Evolutionary conservation across 2,888 invertebrate species (phyloP).

Genomic region (Nezara viridula): DNA sequence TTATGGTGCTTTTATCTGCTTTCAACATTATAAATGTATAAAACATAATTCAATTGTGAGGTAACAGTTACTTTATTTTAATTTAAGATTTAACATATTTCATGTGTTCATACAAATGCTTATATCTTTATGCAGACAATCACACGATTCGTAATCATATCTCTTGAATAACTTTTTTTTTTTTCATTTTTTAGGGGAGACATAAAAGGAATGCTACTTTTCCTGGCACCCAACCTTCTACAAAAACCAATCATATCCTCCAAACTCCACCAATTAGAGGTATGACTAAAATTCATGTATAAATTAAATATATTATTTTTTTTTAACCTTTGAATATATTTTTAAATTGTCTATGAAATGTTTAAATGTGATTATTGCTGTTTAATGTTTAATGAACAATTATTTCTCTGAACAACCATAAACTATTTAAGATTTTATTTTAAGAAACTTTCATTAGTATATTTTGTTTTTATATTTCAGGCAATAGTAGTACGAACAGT

Average conservation of each 20-base stretch:
- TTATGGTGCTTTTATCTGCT: no score
- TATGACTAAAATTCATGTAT: slow-evolving; percentile 68
- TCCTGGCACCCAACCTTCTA: slow-evolving; percentile 71
- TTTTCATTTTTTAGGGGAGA: slow-evolving; percentile 77
- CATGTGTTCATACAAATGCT: no score
- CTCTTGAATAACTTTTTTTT: no score
- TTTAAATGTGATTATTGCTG: no score
- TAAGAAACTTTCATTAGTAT: no score
- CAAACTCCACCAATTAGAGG: slow-evolving; percentile 76
- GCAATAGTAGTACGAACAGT: slow-evolving; percentile 60
- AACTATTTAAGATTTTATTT: background rate
- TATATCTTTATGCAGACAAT: no score
- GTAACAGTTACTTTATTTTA: no score
- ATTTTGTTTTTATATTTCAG: slow-evolving; percentile 39
- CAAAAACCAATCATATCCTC: slow-evolving; percentile 75
- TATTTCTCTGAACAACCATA: background rate
- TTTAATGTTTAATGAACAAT: background rate
- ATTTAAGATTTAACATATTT: no score
- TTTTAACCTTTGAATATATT: background rate
- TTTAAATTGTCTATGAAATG: no score
- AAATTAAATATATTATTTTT: background rate
- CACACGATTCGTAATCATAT: no score
- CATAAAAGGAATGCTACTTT: slow-evolving; percentile 86
- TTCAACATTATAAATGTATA: no score
- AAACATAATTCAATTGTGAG: no score